phyloP scores from a whole-genome alignment of 2,113 vertebrate species.

The Pangasianodon gigas region DNA sequence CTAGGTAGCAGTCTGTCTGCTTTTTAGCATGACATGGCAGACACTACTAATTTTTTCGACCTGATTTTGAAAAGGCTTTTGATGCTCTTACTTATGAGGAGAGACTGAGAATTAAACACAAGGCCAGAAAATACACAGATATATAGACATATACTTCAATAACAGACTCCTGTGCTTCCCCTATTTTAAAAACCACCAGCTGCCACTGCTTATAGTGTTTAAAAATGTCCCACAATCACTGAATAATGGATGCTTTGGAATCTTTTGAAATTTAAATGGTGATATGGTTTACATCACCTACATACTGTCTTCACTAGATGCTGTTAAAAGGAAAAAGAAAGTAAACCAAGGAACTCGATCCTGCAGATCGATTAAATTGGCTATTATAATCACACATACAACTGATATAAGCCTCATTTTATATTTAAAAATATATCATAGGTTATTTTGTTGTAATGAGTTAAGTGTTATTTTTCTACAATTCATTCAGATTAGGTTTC shows the following conservation, averaged over 20 bases:
- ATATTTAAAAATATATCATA: background rate
- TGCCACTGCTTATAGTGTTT: background rate
- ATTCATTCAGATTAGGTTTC: background rate
- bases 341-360: background rate
- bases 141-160: background rate
- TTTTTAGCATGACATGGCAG: background rate
- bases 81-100: background rate
- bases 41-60: background rate
- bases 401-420: background rate
- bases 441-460: background rate
- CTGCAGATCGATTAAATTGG: background rate
- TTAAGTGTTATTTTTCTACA: background rate
- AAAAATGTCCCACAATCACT: background rate
- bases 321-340: background rate
- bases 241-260: no score
- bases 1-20: background rate
- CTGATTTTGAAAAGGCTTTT: background rate
- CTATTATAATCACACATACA: background rate
- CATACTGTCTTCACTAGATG: background rate
- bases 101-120: background rate
- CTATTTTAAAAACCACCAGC: no score
- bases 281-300: background rate
- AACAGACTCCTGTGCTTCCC: background rate
- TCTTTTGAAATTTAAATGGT: no score
- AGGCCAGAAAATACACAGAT: background rate